Conservation (phyloP, 2,797 vertebrate genomes). For the Pseudochaenichthys georgianus region DNA sequence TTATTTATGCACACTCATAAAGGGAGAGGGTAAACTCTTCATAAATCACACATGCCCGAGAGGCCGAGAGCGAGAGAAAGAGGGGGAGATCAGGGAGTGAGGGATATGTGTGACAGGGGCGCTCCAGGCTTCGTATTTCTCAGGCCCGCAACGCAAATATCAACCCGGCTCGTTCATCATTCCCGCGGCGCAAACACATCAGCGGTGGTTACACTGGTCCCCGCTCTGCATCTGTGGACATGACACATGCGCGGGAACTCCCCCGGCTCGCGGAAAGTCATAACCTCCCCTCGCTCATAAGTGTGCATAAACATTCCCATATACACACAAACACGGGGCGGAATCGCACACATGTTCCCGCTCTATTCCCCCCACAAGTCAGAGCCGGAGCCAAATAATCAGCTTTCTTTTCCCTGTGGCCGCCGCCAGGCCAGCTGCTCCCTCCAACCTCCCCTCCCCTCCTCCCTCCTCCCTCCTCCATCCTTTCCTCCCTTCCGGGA, state of each 20-base stretch:
- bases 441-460: slow-evolving; percentile 33
- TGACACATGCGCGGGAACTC: neutral
- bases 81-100: slow-evolving; percentile 1
- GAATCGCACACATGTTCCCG: slow-evolving; percentile 27
- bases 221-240: slow-evolving; percentile 43
- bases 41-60: slow-evolving; percentile 78
- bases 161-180: slow-evolving; percentile 69
- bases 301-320: slow-evolving; percentile 40
- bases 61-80: slow-evolving; percentile 26
- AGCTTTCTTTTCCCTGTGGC: slow-evolving; percentile 70
- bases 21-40: slow-evolving; percentile 81
- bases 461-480: slow-evolving; percentile 15
- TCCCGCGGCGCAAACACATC: slow-evolving; percentile 55
- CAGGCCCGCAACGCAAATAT: slow-evolving; percentile 62
- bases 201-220: slow-evolving; percentile 32
- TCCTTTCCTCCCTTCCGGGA: slow-evolving; percentile 41
- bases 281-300: slow-evolving; percentile 45
- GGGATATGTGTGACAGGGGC: slow-evolving; percentile 51
- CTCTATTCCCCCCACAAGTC: slow-evolving; percentile 56
- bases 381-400: slow-evolving; percentile 58
- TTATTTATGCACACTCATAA: slow-evolving; percentile 87
- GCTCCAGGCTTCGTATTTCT: slow-evolving; percentile 70
- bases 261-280: slow-evolving; percentile 20
- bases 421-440: slow-evolving; percentile 70
- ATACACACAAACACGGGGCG: slow-evolving; percentile 3